Base-by-base conservation (phyloP, 2,113 vertebrate genomes). In the Eretmochelys imbricata region DNA sequence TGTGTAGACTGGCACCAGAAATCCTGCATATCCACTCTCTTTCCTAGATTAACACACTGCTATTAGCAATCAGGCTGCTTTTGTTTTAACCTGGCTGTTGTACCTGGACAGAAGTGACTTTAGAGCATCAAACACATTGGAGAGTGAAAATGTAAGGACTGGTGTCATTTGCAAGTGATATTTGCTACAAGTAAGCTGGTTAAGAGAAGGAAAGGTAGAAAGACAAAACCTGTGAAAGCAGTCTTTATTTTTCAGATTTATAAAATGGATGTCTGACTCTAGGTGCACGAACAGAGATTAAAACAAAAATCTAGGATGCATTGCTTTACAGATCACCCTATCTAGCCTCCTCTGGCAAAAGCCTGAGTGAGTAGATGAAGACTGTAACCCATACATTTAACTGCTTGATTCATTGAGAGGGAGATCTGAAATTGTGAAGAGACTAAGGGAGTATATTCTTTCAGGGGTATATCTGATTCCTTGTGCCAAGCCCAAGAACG, bases 151-250 rank as follows among this genome's bases (percentile, higher is more conserved):
- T 27, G 38, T 84, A 89, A 59, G 38, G 46, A 14, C 4, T 48
- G 57, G 5, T 48, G 50, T 89, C 27, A 16, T 89, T 94, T 82
- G 90, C 85, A 94, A 93, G 50, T 29, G 48, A 54, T 51, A 85
- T 90, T 90, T 93, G 27, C 69, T 85, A 78, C 20, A 90, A 69
- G 91, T 89, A 46, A 94, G 80, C 90, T 82, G 75, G 90, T 79
- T 80, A 93, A 62, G 65, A 94, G 79, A 69, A 17, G 65, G n/a
- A 38, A 72, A 9, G n/a, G n/a, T 22, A 38, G 35, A 80, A 79
- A 80, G 51, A 38, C 49, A 14, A 27, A 7, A 17, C 48, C 31
- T 54, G 20, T 78, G 46, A 38, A 84, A 80, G 51, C 1, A 6
- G 10, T 76, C 85, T 51, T 42, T 89, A 38, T 51, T 84, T 84